Evolutionary conservation across 2,888 invertebrate species (phyloP), one percentile per base, ranked within the genome.

Genomic region (Papilio protenor): DNA sequence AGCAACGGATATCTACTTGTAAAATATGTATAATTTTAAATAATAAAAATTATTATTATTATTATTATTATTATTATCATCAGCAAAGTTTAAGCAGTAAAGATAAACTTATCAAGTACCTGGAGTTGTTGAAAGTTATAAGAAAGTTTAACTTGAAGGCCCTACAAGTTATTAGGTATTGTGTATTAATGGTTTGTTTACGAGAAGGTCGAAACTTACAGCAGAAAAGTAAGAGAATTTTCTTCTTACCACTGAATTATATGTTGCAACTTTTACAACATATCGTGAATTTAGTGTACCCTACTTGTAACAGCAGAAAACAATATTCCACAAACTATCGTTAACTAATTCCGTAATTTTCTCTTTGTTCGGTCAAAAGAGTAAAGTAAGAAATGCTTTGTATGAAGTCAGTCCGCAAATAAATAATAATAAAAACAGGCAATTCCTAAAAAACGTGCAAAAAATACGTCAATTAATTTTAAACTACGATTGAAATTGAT

Each of bases 181-280:
- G 66, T 66, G 66, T 66, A 45, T 66, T 66, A 40, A 40, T 66
- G 66, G 40, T 21, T 66, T 66, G 40, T 66, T 66, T 66, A 66
- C 40, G 64, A 33, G 64, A 27, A 14, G 27, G 64, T 27, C 8
- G 64, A 23, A 64, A 64, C 18, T 64, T 64, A 64, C 27, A 8
- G 18, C 33, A 64, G 33, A 18, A 64, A 64, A 64, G 16, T 27
- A 16, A 16, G 14, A 61, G 14, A 23, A 33, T 18, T 33, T 64
- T 18, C 18, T 18, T 64, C 64, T 64, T 18, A 33, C 14, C 33
- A 64, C 8, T 64, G 33, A 64, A 64, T 64, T 45, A 40, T 40
- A 66, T 66, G 40, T 66, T 66, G 66, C n/a, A 21, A 66, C 40
- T 40, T 66, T 40, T 66, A 40, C 40, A 2, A 40, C 21, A 64